Evolutionary conservation across 2,113 vertebrate species (phyloP).

Genomic region (Stegastes partitus): DNA sequence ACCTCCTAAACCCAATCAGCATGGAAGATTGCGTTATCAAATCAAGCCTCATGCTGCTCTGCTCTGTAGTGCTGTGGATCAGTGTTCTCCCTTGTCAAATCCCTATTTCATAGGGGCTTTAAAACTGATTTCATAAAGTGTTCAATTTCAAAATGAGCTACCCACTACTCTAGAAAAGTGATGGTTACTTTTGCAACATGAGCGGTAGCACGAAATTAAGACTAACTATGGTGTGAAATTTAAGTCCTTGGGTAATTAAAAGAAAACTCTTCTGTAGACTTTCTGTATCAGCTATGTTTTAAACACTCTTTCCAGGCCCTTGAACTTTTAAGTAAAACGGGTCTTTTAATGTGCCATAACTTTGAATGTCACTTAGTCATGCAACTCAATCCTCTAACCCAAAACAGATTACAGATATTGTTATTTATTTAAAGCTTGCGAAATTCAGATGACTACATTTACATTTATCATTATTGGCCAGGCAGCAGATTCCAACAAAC

Average conservation of each 20-base stretch:
- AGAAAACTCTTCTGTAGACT: conserved; percentile 9
- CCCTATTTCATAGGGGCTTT: conserved; percentile 53
- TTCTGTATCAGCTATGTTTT: conserved; percentile 1
- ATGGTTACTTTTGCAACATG: conserved; percentile 37
- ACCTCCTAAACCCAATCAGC: conserved; percentile 79
- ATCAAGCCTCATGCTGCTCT: conserved; percentile 63
- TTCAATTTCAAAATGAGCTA: conserved; percentile 65
- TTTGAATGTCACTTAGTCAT: conserved; percentile 17
- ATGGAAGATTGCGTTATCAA: conserved; percentile 74
- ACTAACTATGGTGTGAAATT: conserved; percentile 29
- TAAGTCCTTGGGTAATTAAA: conserved; percentile 31
- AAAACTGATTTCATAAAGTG: conserved; percentile 69
- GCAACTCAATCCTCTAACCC: conserved; percentile 9
- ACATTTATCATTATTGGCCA: conserved; percentile 50
- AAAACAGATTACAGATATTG: conserved; percentile 40
- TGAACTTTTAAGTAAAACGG: conserved; percentile 17
- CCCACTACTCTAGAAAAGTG: conserved; percentile 35
- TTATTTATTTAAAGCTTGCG: conserved; percentile 11
- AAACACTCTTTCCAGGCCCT: conserved; percentile 4
- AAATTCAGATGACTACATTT: conserved; percentile 47
- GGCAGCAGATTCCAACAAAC: conserved; percentile 35
- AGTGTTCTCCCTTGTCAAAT: conserved; percentile 66
- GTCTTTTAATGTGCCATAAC: conserved; percentile 15
- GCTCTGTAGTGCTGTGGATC: conserved; percentile 47
- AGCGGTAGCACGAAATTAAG: conserved; percentile 13